phyloP scores from a whole-genome alignment of 1,140 invertebrate genomes.

The Anoplophora glabripennis region DNA sequence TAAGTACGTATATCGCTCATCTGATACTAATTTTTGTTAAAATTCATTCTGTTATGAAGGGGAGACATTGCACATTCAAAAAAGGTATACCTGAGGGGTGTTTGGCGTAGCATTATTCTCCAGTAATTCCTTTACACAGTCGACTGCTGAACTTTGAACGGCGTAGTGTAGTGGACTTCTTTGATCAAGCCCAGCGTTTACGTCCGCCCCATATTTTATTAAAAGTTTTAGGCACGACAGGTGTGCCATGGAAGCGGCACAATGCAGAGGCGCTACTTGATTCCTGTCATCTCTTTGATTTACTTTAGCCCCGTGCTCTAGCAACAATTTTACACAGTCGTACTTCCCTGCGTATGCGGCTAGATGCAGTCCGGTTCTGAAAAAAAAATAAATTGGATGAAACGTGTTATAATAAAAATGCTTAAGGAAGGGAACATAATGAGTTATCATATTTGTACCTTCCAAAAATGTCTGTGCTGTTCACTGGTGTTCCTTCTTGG shows the following conservation, averaged over 20 bases:
- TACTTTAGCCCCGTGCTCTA: conserved; percentile 63
- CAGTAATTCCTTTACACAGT: conserved; percentile 66
- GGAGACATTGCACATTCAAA: no score
- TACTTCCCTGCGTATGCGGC: conserved; percentile 66
- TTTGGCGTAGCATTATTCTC: conserved; percentile 71
- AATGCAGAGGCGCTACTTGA: conserved; percentile 72
- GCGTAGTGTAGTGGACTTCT: conserved; percentile 71
- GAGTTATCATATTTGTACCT: conserved; percentile 46
- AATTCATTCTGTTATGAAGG: no score
- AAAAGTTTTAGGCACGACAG: conserved; percentile 58
- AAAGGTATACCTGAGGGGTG: conserved; percentile 74
- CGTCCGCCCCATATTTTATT: conserved; percentile 63
- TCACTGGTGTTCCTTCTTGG: conserved; percentile 47
- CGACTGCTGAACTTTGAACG: conserved; percentile 64
- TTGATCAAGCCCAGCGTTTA: conserved; percentile 69
- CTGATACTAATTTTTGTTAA: no score
- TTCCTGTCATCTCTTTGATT: conserved; percentile 64
- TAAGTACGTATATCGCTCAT: no score
- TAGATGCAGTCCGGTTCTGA: conserved; percentile 73
- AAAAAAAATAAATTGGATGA: conserved; percentile 28
- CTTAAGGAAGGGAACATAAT: neutral
- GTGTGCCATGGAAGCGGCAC: conserved; percentile 67
- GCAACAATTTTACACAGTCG: conserved; percentile 61
- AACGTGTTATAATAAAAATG: neutral
- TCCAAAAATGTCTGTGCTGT: conserved; percentile 51